phyloP scores from a whole-genome alignment of 2,113 vertebrate species.

The Meriones unguiculatus region DNA sequence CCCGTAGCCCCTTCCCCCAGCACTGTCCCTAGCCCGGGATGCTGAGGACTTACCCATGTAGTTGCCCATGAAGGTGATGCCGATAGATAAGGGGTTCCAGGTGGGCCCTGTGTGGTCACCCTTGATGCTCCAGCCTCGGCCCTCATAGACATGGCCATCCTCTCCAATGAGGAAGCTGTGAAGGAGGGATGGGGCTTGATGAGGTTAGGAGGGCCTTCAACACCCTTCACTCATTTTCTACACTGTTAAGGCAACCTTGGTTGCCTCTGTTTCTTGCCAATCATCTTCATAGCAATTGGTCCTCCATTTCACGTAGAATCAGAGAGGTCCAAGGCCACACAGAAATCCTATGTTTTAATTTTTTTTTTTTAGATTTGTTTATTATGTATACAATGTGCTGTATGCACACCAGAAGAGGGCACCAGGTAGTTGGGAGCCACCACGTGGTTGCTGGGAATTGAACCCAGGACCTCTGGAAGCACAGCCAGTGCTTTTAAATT shows the following conservation, averaged over 20 bases:
- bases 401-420: no score
- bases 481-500: no score
- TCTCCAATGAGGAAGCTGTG: conserved; percentile 79
- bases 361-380: no score
- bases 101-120: neutral
- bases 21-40: rapidly evolving
- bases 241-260: neutral
- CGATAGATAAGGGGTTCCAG: conserved; percentile 68
- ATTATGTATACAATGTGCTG: no score
- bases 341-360: neutral
- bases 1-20: rapidly evolving
- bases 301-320: neutral
- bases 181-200: neutral
- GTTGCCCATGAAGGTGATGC: conserved; percentile 78
- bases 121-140: conserved; percentile 60
- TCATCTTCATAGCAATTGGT: neutral
- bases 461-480: no score
- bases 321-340: neutral
- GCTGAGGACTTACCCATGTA: conserved; percentile 61
- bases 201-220: neutral
- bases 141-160: conserved; percentile 73
- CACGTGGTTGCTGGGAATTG: no score
- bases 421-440: no score
- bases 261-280: neutral
- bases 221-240: neutral